Evolutionary conservation across 2,113 vertebrate genomes (phyloP).

Genomic region (Danionella cerebrum): DNA sequence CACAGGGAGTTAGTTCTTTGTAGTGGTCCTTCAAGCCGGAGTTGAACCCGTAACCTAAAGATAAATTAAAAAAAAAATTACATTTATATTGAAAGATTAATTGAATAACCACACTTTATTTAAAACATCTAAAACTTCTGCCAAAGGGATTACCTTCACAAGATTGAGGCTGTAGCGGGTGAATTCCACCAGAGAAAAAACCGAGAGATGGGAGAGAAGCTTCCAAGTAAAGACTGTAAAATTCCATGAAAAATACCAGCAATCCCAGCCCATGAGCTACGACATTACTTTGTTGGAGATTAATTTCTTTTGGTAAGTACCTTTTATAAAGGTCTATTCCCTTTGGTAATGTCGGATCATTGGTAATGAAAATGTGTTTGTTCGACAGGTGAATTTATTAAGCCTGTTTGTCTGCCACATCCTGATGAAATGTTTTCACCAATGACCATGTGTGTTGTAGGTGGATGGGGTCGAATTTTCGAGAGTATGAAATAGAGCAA

Average conservation of each 20-base stretch:
- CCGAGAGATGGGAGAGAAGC: constrained; percentile 66
- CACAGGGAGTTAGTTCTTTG: too few species aligned
- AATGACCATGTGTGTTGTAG: constrained; percentile 65
- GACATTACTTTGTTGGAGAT: constrained; percentile 77
- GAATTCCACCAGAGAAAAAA: constrained; percentile 63
- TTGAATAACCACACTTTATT: too few species aligned
- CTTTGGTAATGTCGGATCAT: too few species aligned
- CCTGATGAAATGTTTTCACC: constrained; percentile 62
- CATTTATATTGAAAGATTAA: too few species aligned
- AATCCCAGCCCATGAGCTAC: constrained; percentile 67
- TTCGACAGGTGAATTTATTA: constrained; percentile 59
- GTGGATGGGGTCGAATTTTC: constrained; percentile 73
- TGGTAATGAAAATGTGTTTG: too few species aligned
- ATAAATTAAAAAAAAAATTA: too few species aligned
- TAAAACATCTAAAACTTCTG: background rate
- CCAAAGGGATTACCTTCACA: constrained; percentile 46
- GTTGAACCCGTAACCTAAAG: too few species aligned
- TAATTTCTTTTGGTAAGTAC: too few species aligned
- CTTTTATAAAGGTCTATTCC: too few species aligned
- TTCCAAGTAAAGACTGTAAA: constrained; percentile 58
- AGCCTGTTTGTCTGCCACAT: constrained; percentile 75
- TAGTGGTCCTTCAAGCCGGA: too few species aligned
- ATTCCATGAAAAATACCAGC: constrained; percentile 73
- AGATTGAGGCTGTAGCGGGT: constrained; percentile 65
- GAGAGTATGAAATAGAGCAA: constrained; percentile 63